phyloP scores from a whole-genome alignment of 2,113 vertebrate species.

The Oncorhynchus mykiss region DNA sequence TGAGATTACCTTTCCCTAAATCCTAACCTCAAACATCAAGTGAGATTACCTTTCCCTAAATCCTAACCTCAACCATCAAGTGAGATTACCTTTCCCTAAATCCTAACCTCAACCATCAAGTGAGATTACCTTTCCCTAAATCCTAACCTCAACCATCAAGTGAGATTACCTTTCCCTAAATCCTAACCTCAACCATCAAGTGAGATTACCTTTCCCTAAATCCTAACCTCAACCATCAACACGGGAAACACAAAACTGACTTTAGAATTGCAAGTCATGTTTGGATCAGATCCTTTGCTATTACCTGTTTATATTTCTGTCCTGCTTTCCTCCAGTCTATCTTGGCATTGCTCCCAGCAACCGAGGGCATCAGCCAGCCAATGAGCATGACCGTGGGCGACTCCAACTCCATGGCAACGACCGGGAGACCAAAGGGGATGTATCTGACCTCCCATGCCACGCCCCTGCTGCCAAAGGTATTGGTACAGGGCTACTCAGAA shows the following conservation, averaged over 20 bases:
- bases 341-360: slow-evolving; percentile 73
- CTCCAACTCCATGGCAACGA: slow-evolving; percentile 71
- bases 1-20: no score
- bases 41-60: no score
- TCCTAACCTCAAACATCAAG: no score
- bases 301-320: neutral
- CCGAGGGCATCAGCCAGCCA: slow-evolving; percentile 71
- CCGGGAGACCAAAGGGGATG: slow-evolving; percentile 72
- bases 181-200: neutral
- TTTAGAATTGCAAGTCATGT: neutral
- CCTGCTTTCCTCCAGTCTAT: slow-evolving; percentile 60
- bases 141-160: neutral
- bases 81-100: no score
- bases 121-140: slow-evolving; percentile 32
- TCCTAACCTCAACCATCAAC: neutral
- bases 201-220: neutral
- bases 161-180: neutral
- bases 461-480: slow-evolving; percentile 79
- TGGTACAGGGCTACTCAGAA: neutral
- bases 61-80: no score
- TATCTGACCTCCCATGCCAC: slow-evolving; percentile 69
- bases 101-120: slow-evolving; percentile 53
- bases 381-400: slow-evolving; percentile 61
- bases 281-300: neutral
- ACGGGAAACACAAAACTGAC: neutral